Conservation (phyloP, 2,797 vertebrate genomes). For the Euthynnus affinis region DNA sequence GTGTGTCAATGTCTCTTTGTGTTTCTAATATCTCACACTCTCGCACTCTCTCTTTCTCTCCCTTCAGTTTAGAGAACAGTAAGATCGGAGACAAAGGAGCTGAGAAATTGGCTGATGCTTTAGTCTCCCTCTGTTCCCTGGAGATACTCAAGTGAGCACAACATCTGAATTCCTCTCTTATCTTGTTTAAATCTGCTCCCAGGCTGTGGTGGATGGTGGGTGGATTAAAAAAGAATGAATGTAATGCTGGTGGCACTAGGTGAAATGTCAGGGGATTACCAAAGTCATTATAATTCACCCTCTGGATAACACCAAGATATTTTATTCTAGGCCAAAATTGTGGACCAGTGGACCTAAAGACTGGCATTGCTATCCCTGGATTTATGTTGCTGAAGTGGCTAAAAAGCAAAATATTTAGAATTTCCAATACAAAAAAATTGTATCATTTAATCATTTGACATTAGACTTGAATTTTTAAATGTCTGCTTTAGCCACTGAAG, state of each 20-base stretch:
- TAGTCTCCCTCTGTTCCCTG: slow-evolving; percentile 86
- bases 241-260: too few species aligned
- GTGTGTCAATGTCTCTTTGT: not conserved
- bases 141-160: slow-evolving; percentile 93
- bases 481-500: too few species aligned
- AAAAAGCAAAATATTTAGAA: not conserved
- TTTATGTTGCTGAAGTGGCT: too few species aligned
- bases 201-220: too few species aligned
- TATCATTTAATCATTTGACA: too few species aligned
- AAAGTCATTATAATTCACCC: too few species aligned
- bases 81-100: slow-evolving; percentile 91
- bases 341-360: too few species aligned
- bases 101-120: slow-evolving; percentile 82
- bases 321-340: too few species aligned
- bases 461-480: too few species aligned
- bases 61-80: slow-evolving; percentile 92
- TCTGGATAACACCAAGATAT: too few species aligned
- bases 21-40: slow-evolving; percentile 1
- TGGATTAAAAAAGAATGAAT: not conserved
- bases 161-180: not conserved
- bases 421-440: not conserved
- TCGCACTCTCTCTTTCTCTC: not conserved
- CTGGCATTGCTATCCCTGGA: too few species aligned
- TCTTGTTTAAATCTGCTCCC: not conserved
- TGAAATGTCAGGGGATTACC: too few species aligned